Base-by-base conservation (phyloP, 2,113 vertebrate species). In the Hemibagrus wyckioides region DNA sequence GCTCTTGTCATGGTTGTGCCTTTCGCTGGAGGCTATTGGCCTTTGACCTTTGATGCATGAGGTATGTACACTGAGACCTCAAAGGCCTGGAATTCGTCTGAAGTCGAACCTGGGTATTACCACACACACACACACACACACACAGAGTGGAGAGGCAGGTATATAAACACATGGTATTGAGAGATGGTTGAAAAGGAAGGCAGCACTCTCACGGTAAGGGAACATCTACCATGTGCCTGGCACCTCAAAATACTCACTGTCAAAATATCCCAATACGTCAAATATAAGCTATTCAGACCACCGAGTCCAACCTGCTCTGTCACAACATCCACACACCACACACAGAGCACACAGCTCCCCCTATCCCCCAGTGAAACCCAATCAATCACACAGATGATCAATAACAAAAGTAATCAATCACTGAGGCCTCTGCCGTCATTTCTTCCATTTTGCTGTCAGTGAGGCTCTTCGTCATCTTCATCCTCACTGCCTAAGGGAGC, bases 11-110 rank as follows among this genome's bases (percentile, higher is more conserved):
- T 94, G 94, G 93, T 92, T 92, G 92, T 94, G 92, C 90, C 91
- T 94, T 92, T 94, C 93, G 94, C 95, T 94, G 92, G 92, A 94
- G 95, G 94, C 94, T 94, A 91, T 91, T 95, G 95, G 93, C 95
- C 95, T 95, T 93, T 95, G 95, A 94, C 95, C 92, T 94, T 90
- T 90, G 91, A 92, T 93, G 94, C 93, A 93, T 92, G 90, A 90
- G 91, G 93, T 93, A 94, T 92, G 94, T 93, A 93, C 93, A 92
- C 93, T 90, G 92, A 92, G 82, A 52, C 85, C 90, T 91, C 85
- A 91, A 89, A 91, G 89, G 87, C 84, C 91, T 91, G 90, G 92
- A 92, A 92, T 91, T 88, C 87, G 88, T 92, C 88, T 92, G 92
- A 92, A 92, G 91, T 91, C 48, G n/a, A 89, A 90, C 88, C 87